Evolutionary conservation across 2,797 vertebrate species (phyloP).

Genomic region (Heteromormyrus szaboi): DNA sequence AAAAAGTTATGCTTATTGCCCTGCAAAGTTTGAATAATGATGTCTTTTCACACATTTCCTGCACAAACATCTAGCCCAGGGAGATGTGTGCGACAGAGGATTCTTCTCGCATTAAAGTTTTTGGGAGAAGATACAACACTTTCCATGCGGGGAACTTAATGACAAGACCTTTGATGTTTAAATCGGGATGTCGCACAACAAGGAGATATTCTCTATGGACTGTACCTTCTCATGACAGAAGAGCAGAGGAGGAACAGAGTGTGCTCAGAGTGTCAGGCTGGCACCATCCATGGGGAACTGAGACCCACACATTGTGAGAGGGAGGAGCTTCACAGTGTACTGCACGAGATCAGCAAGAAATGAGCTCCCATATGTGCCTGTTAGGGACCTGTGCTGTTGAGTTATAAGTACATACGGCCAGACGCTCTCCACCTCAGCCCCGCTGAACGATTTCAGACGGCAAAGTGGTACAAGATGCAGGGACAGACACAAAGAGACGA

Average conservation of each 20-base stretch:
- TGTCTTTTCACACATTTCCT: conserved; percentile 50
- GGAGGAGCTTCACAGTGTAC: background rate
- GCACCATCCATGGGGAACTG: conserved; percentile 38
- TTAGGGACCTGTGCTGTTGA: background rate
- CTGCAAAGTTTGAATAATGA: conserved; percentile 59
- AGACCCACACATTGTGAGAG: background rate
- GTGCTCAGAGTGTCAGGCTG: conserved; percentile 24
- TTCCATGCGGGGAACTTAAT: conserved; percentile 56
- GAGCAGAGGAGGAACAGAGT: conserved; percentile 59
- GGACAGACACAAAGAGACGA: background rate
- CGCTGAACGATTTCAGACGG: background rate
- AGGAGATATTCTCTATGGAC: conserved; percentile 59
- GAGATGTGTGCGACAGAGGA: conserved; percentile 52
- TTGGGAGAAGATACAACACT: conserved; percentile 54
- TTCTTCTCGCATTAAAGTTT: conserved; percentile 55
- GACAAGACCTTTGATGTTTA: conserved; percentile 71
- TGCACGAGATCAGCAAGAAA: background rate
- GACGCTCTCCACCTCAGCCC: background rate
- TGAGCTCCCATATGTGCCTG: background rate
- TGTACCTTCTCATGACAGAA: conserved; percentile 64
- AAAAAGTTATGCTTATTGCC: conserved; percentile 35
- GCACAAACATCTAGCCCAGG: conserved; percentile 61
- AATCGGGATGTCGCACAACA: conserved; percentile 64
- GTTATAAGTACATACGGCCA: background rate
- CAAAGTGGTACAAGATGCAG: background rate